Conservation (phyloP, 1,140 invertebrate species). For the Eriocheir sinensis region DNA sequence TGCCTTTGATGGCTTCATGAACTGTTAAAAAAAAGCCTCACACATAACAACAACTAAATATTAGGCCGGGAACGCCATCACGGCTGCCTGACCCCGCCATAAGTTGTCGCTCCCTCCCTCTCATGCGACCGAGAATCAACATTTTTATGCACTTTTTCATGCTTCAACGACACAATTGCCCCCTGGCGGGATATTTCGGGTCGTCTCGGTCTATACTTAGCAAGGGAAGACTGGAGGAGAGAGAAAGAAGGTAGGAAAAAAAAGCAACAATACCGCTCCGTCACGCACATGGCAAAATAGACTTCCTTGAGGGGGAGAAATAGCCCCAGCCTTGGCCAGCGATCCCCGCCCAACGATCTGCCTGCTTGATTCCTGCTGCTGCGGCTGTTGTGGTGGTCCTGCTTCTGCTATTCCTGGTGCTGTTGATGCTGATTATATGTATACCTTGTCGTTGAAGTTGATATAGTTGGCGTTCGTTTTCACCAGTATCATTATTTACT, state of each 20-base stretch:
- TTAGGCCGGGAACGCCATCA: neutral
- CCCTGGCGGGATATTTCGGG: neutral
- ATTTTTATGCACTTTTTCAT: too few relatives aligned
- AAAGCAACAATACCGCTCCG: neutral
- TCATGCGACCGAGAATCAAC: neutral
- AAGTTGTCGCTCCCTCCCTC: neutral
- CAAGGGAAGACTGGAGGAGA: neutral
- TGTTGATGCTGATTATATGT: too few relatives aligned
- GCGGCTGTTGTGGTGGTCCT: too few relatives aligned
- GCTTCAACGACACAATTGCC: neutral
- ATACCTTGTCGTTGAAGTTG: too few relatives aligned
- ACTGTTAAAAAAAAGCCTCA: slow-evolving; percentile 10
- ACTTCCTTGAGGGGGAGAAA: neutral
- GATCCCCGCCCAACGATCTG: too few relatives aligned
- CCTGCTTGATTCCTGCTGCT: too few relatives aligned
- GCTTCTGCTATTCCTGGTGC: too few relatives aligned
- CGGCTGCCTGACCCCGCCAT: neutral
- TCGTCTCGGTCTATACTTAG: neutral
- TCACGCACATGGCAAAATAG: neutral
- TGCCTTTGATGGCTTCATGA: slow-evolving; percentile 36
- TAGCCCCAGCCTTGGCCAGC: too few relatives aligned
- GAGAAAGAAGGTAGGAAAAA: too few relatives aligned
- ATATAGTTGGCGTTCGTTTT: too few relatives aligned
- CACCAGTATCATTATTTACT: too few relatives aligned
- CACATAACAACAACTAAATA: too few relatives aligned